Percentiles rank a stretch among this genome's conserved stretches.
Conservation (phyloP, 2,888 invertebrate genomes). For the Apotomis betuletana region DNA sequence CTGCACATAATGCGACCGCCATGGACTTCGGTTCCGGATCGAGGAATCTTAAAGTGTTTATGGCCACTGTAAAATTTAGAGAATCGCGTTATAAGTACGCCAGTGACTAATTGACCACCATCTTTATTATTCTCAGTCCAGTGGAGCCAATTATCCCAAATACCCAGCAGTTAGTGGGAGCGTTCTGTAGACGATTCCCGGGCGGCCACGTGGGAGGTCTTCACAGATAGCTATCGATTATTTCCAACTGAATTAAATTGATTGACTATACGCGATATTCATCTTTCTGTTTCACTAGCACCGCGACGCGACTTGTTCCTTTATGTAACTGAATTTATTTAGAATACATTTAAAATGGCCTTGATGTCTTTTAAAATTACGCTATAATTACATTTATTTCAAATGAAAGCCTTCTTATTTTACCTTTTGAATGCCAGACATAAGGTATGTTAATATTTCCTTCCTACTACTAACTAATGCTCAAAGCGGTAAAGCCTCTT, state of each 20-base stretch:
- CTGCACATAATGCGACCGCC: neutral
- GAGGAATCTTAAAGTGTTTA: slow-evolving; percentile 3
- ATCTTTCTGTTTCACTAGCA: slow-evolving; percentile 40
- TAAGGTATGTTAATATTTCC: slow-evolving; percentile 8
- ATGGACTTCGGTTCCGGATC: neutral
- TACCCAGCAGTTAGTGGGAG: slow-evolving; percentile 47
- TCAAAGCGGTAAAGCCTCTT: slow-evolving; percentile 19
- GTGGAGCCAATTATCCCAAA: slow-evolving; percentile 61
- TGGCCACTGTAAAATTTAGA: slow-evolving; percentile 9
- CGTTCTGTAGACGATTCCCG: slow-evolving; percentile 47
- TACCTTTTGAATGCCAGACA: neutral
- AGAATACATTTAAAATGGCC: slow-evolving; percentile 1
- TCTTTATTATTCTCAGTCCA: slow-evolving; percentile 52
- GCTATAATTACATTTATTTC: neutral
- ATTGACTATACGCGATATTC: slow-evolving; percentile 48
- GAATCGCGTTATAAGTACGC: slow-evolving; percentile 1
- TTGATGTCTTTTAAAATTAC: neutral
- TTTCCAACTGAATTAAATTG: slow-evolving; percentile 55
- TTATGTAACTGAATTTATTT: slow-evolving; percentile 22
- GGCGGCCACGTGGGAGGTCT: slow-evolving; percentile 65
- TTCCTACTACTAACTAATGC: slow-evolving; percentile 1
- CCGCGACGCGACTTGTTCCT: slow-evolving; percentile 26
- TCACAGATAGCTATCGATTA: slow-evolving; percentile 49
- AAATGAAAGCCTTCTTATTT: neutral
- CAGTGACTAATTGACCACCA: slow-evolving; percentile 31